A percentile compares a stretch with the other conserved stretches of the same genome.
These are phyloP conservation scores for Stegophylla sp. DNA, from an alignment of 2,888 invertebrate species.

Conservation along the genomic window DNA sequence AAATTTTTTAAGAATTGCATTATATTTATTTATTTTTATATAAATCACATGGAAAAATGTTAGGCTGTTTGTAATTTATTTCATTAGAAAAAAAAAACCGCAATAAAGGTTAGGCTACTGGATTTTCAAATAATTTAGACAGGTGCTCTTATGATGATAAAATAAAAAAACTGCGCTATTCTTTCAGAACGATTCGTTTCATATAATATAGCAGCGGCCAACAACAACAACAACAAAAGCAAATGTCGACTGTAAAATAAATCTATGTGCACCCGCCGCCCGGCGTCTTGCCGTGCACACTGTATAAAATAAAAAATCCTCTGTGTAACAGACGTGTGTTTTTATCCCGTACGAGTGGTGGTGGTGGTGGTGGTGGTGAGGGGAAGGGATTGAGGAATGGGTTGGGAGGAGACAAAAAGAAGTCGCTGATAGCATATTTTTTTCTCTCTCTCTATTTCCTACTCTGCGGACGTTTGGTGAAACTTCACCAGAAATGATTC, in stretches of 20 bases:
- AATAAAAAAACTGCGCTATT: neutral
- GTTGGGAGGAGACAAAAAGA: conserved; percentile 1
- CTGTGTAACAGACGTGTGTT: conserved; percentile 6
- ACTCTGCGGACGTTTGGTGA: conserved; percentile 19
- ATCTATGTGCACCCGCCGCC: conserved; percentile 13
- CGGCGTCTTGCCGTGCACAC: neutral
- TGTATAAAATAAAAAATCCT: conserved; percentile 33
- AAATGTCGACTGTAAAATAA: conserved; percentile 41
- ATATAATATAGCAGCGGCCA: neutral
- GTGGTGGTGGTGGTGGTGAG: neutral
- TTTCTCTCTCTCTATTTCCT: neutral
- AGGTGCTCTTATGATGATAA: no score
- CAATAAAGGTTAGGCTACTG: no score
- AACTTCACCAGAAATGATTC: conserved; percentile 47
- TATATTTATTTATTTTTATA: no score
- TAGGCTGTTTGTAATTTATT: no score
- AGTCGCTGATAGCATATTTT: conserved; percentile 33
- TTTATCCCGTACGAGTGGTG: neutral
- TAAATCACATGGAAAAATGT: no score
- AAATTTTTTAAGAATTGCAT: no score
- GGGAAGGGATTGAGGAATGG: neutral
- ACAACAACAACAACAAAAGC: conserved; percentile 40
- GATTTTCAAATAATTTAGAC: no score
- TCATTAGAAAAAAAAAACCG: neutral
- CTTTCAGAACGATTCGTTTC: conserved; percentile 23